Evolutionary conservation across 1,140 invertebrate species (phyloP), one percentile per base, ranked within the genome.

Genomic region (Sminthurinus signatus): DNA sequence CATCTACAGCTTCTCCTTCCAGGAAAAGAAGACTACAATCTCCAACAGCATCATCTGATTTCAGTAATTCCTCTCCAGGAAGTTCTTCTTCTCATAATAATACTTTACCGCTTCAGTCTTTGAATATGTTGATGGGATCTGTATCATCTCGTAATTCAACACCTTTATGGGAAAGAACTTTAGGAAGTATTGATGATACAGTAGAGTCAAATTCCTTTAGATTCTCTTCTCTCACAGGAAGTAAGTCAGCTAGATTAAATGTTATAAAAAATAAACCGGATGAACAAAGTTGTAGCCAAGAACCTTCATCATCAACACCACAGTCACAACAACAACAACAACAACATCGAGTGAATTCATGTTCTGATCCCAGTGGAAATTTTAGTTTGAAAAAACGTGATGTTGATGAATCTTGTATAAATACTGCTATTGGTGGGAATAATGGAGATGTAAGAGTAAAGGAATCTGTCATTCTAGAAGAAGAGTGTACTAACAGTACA

Each of bases 341-440:
- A 48, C 5, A 10, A 25, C 23, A 8, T 10, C 8, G 44, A n/a
- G 44, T 4, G 4, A 39, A 2, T 19, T 19, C 39, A 15, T 19
- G 15, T 23, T 56, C 31, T n/a, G 62, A 64, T 39, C 62, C 62
- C 12, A 46, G 39, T 2, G 62, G 62, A 29, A 64, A 64, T 58
- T 64, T 64, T 42, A 42, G 29, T 23, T 28, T 56, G 54, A 56
- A 25, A 23, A 56, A 56, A 39, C 28, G 54, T 8, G 54, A 54
- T 5, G 3, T 4, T 5, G 10, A 15, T 28, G 54, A 39, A 17
- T 4, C 29, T 19, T 48, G 23, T 48, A 25, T 8, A 4, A 8
- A n/a, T 10, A 19, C 19, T n/a, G 8, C 8, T 25, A 10, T 8
- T 25, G 17, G 23, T 10, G 17, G 44, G 23, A 48, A n/a, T n/a